These are phyloP conservation scores for Rhizomys pruinosus DNA, from an alignment of 2,113 vertebrate species.

Conservation along the genomic window DNA sequence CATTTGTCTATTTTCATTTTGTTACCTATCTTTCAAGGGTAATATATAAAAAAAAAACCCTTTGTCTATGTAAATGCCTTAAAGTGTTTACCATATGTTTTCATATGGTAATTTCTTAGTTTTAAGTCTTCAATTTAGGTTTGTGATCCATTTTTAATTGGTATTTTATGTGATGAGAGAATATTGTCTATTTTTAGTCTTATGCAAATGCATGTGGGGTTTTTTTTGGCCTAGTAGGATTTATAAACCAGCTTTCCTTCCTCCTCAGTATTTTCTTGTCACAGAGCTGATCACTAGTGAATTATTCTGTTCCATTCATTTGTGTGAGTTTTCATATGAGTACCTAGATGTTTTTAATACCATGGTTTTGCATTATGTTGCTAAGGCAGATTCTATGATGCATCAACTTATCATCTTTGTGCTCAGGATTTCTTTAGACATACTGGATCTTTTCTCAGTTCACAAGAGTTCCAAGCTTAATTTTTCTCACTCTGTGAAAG, in stretches of 20 bases:
- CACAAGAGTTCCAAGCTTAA: not conserved
- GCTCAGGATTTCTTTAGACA: not conserved
- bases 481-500: not conserved
- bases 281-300: not conserved
- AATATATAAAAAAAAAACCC: not conserved
- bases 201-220: not conserved
- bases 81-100: not conserved
- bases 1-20: not conserved
- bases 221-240: not conserved
- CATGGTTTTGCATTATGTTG: not conserved
- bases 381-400: not conserved
- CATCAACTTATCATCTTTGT: not conserved
- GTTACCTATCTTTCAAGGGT: not conserved
- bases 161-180: not conserved
- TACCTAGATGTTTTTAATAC: not conserved
- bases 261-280: not conserved
- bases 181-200: not conserved
- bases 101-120: not conserved
- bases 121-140: not conserved
- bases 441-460: not conserved
- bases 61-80: not conserved
- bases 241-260: not conserved
- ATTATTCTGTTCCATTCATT: not conserved
- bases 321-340: not conserved
- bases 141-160: not conserved